These are phyloP conservation scores for Pseudorhiza aurosa DNA, from an alignment of 30 jellyfish, hydroid and myxozoan genomes.

Conservation along the genomic window DNA sequence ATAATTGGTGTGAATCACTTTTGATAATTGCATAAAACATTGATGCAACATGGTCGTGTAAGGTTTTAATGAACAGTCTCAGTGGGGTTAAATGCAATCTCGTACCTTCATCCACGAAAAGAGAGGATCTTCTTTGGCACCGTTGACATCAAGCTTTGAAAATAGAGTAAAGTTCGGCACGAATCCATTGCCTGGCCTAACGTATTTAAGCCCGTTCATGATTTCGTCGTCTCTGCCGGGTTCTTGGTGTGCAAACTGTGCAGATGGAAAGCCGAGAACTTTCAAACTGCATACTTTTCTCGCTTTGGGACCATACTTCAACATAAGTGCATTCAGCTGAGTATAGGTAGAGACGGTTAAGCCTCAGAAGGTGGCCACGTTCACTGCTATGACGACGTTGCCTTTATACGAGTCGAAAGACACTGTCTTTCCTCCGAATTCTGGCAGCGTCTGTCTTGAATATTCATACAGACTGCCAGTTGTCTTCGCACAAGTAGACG, in stretches of 20 bases:
- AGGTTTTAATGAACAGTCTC: too few relatives aligned
- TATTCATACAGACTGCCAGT: constrained; percentile 24
- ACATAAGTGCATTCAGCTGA: constrained; percentile 89
- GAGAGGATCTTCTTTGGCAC: constrained; percentile 67
- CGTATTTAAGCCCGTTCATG: constrained; percentile 78
- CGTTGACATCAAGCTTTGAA: constrained; percentile 88
- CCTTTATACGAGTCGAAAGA: constrained; percentile 74
- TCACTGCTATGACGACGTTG: constrained; percentile 71
- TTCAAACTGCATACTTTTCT: constrained; percentile 52
- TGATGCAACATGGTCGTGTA: too few relatives aligned
- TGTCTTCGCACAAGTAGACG: constrained; percentile 31
- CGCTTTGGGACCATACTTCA: constrained; percentile 67
- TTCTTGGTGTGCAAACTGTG: constrained; percentile 90
- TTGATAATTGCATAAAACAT: too few relatives aligned
- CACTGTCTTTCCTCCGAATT: constrained; percentile 48
- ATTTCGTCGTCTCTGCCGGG: constrained; percentile 89
- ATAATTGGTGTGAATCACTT: too few relatives aligned
- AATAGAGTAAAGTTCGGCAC: constrained; percentile 81
- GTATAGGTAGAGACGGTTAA: constrained; percentile 68
- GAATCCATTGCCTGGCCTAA: constrained; percentile 95
- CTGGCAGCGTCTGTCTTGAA: constrained; percentile 64
- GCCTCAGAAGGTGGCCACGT: constrained; percentile 98
- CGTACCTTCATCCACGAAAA: constrained; percentile 85
- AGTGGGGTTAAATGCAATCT: too few relatives aligned
- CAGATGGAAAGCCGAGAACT: constrained; percentile 79